phyloP scores from a whole-genome alignment of 1,140 invertebrate genomes.

The Archivesica marissinica region DNA sequence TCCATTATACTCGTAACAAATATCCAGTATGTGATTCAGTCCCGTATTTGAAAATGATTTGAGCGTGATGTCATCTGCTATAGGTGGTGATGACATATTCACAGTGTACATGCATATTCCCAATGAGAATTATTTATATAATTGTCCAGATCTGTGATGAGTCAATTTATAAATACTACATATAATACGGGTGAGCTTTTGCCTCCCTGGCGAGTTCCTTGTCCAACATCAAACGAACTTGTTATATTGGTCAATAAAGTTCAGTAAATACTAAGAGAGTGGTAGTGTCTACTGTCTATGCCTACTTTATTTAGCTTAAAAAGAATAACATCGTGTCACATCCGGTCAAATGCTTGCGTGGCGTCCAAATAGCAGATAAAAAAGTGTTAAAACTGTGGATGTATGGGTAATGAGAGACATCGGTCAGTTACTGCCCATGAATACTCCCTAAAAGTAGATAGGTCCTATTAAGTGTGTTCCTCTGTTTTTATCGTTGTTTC shows the following conservation, averaged over 20 bases:
- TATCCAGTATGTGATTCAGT: constrained; percentile 5
- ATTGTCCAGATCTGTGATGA: neutral
- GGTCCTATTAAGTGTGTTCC: no score
- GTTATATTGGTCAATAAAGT: neutral
- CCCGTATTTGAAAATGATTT: constrained; percentile 3
- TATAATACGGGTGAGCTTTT: constrained; percentile 30
- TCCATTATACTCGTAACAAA: constrained; percentile 29
- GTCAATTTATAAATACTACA: neutral
- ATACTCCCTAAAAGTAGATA: no score
- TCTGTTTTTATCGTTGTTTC: no score
- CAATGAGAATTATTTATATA: no score
- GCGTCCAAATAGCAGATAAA: constrained; percentile 21
- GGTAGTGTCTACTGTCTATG: neutral
- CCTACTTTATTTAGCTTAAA: no score
- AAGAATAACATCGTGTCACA: neutral
- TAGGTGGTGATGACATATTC: neutral
- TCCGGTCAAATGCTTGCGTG: constrained; percentile 1
- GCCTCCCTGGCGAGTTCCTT: constrained; percentile 26
- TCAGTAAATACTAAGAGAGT: neutral
- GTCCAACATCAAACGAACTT: neutral
- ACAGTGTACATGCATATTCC: constrained; percentile 18
- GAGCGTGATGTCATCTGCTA: constrained; percentile 31
- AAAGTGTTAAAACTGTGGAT: no score
- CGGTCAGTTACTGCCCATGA: no score
- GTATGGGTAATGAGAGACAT: no score